phyloP scores from a whole-genome alignment of 2,113 vertebrate species.

The Xiphias gladius region DNA sequence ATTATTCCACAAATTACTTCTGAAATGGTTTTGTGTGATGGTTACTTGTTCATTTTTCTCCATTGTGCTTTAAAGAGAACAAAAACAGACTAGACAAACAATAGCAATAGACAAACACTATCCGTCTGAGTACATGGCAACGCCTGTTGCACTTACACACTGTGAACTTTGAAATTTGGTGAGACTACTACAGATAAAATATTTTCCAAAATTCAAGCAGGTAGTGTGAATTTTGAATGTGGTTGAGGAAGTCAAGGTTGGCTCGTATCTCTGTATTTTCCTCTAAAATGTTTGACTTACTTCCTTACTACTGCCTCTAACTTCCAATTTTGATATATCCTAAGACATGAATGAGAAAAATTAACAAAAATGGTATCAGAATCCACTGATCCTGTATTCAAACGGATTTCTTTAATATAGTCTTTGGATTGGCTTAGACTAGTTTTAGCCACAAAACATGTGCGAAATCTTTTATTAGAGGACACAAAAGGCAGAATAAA shows the following conservation, averaged over 20 bases:
- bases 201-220: not conserved
- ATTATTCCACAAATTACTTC: not conserved
- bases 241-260: not conserved
- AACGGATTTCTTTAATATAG: not conserved
- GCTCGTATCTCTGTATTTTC: not conserved
- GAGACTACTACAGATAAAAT: conserved; percentile 5
- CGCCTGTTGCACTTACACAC: not conserved
- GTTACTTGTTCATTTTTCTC: not conserved
- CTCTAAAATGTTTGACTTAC: not conserved
- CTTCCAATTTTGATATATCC: not conserved
- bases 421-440: not conserved
- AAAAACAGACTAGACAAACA: too few relatives aligned
- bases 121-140: too few relatives aligned
- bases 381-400: not conserved
- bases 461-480: not conserved
- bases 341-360: not conserved
- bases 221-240: not conserved
- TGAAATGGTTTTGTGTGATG: not conserved
- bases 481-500: not conserved
- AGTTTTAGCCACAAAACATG: not conserved
- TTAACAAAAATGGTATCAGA: not conserved
- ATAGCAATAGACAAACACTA: too few relatives aligned
- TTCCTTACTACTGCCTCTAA: not conserved
- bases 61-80: not conserved
- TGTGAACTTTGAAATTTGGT: not conserved